Evolutionary conservation across 2,888 invertebrate genomes (phyloP).

Genomic region (Acanthococcus lagerstroemiae): DNA sequence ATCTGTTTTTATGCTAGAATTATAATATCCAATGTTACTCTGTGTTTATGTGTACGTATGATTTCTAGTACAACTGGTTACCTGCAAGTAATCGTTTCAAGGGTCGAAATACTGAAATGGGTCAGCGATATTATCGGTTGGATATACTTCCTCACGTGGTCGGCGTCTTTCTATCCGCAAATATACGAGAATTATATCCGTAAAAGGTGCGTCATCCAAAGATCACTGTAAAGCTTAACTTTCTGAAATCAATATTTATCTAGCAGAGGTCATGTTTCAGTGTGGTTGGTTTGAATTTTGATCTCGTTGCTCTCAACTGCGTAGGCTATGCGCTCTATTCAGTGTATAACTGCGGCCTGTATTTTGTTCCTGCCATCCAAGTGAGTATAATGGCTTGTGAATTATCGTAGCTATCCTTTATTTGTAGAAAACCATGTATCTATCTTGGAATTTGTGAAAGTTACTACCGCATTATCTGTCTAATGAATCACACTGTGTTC

Average conservation of each 20-base stretch:
- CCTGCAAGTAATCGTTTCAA: constrained; percentile 66
- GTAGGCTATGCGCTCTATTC: constrained; percentile 88
- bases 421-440: too few species aligned
- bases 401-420: background rate
- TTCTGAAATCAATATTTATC: too few species aligned
- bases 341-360: constrained; percentile 84
- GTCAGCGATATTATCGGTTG: constrained; percentile 85
- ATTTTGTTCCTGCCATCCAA: constrained; percentile 67
- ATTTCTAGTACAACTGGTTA: too few species aligned
- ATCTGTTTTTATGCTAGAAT: too few species aligned
- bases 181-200: constrained; percentile 80
- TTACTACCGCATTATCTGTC: too few species aligned
- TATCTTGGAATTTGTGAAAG: too few species aligned
- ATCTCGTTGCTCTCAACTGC: constrained; percentile 81
- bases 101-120: constrained; percentile 56
- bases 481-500: too few species aligned
- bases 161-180: constrained; percentile 97
- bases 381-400: constrained; percentile 45
- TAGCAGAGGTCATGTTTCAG: too few species aligned
- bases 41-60: too few species aligned
- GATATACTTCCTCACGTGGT: constrained; percentile 97
- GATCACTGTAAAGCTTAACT: too few species aligned
- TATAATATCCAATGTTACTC: too few species aligned
- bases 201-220: constrained; percentile 53
- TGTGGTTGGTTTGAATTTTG: constrained; percentile 94